phyloP scores from a whole-genome alignment of 2,888 invertebrate genomes.

The Volucella bombylans region DNA sequence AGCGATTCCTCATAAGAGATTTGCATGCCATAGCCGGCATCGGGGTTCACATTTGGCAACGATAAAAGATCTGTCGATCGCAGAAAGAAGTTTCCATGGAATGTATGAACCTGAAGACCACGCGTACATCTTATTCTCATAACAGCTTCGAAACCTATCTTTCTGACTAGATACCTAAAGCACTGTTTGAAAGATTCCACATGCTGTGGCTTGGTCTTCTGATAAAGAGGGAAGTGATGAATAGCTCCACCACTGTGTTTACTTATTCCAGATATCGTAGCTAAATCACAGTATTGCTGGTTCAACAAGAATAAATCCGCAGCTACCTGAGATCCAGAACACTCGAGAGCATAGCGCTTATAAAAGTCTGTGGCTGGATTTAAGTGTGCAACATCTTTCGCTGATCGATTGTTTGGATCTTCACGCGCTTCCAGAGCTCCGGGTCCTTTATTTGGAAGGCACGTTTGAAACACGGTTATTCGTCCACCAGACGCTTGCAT shows the following conservation, averaged over 20 bases:
- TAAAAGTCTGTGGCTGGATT: slow-evolving; percentile 99
- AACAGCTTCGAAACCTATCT: slow-evolving; percentile 99
- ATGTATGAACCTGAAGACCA: slow-evolving; percentile 97
- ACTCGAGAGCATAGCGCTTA: slow-evolving; percentile 97
- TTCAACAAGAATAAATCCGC: slow-evolving; percentile 97
- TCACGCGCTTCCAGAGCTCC: slow-evolving; percentile 93
- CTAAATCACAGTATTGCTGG: slow-evolving; percentile 96
- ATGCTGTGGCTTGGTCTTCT: slow-evolving; percentile 87
- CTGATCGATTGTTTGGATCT: slow-evolving; percentile 92
- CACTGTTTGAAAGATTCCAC: slow-evolving; percentile 89
- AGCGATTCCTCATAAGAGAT: slow-evolving; percentile 94
- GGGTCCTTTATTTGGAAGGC: slow-evolving; percentile 93
- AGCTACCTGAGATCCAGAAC: slow-evolving; percentile 97
- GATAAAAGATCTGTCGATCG: slow-evolving; percentile 97
- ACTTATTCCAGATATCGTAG: slow-evolving; percentile 95
- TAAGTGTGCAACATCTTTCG: slow-evolving; percentile 92
- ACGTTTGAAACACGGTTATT: slow-evolving; percentile 96
- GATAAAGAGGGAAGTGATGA: slow-evolving; percentile 95
- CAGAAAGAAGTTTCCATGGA: slow-evolving; percentile 99
- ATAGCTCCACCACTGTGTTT: slow-evolving; percentile 97
- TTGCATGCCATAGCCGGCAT: slow-evolving; percentile 99
- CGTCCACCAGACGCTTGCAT: slow-evolving; percentile 97
- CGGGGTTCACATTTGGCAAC: slow-evolving; percentile 98
- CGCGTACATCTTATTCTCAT: slow-evolving; percentile 97
- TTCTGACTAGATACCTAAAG: slow-evolving; percentile 94